Evolutionary conservation across 2,113 vertebrate species (phyloP), one percentile per base, ranked within the genome.

Genomic region (Indicator indicator): DNA sequence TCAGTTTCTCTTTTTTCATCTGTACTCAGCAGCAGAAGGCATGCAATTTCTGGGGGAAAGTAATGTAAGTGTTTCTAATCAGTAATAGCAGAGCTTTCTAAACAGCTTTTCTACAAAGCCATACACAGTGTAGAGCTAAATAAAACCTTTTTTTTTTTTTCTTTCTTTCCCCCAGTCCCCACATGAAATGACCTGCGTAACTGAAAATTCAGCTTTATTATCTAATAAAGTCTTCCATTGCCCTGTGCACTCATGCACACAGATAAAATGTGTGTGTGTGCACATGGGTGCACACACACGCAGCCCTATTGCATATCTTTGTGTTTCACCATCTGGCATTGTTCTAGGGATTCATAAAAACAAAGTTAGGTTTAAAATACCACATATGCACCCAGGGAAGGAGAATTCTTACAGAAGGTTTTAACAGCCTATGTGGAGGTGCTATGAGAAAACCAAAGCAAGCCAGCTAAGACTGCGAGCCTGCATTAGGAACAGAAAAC

Each of bases 291-390:
- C 6, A 2, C 11, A 6, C 32, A 32, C 73, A 46, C 0, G 1
- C 81, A 87, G 75, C 87, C 59, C 28, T 7, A 56, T 13, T 0
- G 0, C 7, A 0, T 32, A 69, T 44, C 56, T 70, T 54, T 5
- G 16, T 0, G 0, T 87, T 75, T 85, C 4, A 1, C 90, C 91
- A 87, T 90, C 89, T 93, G 93, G 70, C 84, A 89, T 44, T 27
- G 8, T 89, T 87, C 75, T 88, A 80, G 83, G 86, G 76, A 94
- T 72, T 90, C 93, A 91, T 77, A 68, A 62, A 82, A 81, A 40
- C 52, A 52, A 93, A 82, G 89, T 63, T 32, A 26, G 12, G 33
- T 71, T 88, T 86, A 36, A 83, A 96, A 90, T 59, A 52, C 54
- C 80, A 58, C 33, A 74, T n/a, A 70, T 0, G 0, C 5, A 18